phyloP scores from a whole-genome alignment of 2,888 invertebrate species.

The Dascillus cervinus region DNA sequence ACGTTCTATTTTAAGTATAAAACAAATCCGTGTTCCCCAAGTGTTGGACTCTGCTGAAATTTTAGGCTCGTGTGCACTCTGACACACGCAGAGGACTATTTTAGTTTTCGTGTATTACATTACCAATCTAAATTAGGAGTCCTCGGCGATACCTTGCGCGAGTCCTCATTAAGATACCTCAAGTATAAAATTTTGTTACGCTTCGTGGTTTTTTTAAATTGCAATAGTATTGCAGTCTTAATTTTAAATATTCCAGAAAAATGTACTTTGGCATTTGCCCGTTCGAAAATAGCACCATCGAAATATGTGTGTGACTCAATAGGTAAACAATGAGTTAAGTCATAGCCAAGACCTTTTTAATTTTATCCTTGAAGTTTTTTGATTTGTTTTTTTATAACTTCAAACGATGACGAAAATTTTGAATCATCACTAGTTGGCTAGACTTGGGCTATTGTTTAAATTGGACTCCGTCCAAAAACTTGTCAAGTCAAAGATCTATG shows the following conservation, averaged over 20 bases:
- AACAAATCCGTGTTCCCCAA: not conserved
- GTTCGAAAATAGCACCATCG: too few relatives aligned
- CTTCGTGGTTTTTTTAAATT: too few relatives aligned
- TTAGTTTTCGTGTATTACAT: slow-evolving; percentile 50
- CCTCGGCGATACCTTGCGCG: slow-evolving; percentile 28
- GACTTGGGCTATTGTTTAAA: slow-evolving; percentile 5
- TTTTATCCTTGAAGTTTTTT: too few relatives aligned
- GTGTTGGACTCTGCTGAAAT: not conserved
- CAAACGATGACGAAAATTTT: slow-evolving; percentile 7
- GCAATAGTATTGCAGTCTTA: too few relatives aligned
- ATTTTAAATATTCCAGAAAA: too few relatives aligned
- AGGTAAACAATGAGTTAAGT: too few relatives aligned
- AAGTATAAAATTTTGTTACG: too few relatives aligned
- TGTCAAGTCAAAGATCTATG: slow-evolving; percentile 3
- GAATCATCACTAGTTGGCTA: slow-evolving; percentile 6
- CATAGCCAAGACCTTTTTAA: too few relatives aligned
- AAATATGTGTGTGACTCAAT: too few relatives aligned
- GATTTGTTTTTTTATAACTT: too few relatives aligned
- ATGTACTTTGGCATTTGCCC: too few relatives aligned
- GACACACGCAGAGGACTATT: slow-evolving; percentile 48
- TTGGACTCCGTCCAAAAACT: slow-evolving; percentile 3
- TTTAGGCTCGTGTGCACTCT: slow-evolving; percentile 46
- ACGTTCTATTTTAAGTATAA: not conserved
- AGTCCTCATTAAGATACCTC: too few relatives aligned
- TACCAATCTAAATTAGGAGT: slow-evolving; percentile 51